A percentile compares a stretch with the other conserved stretches of the same genome.
Conservation (phyloP, 2,797 vertebrate genomes). For the Aulostomus chinensis region DNA sequence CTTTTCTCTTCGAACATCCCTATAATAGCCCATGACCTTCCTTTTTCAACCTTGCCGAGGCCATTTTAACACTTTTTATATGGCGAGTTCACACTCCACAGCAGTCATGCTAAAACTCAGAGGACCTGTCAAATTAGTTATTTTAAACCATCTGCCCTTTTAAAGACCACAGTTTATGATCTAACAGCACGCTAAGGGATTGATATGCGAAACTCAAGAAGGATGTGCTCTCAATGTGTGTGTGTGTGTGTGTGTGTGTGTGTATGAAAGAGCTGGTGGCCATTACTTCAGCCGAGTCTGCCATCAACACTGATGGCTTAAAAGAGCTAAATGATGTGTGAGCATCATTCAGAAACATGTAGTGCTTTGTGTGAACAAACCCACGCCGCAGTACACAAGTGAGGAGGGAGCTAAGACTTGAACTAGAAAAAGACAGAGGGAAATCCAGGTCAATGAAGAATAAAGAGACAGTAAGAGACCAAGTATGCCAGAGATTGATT, state of each 20-base stretch:
- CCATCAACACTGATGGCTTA: not conserved
- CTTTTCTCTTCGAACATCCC: constrained; percentile 8
- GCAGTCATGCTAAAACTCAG: not conserved
- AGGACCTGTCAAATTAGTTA: constrained; percentile 3
- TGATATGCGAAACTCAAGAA: not conserved
- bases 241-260: not conserved
- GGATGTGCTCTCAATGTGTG: not conserved
- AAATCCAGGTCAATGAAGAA: no score
- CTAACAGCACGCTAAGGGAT: not conserved
- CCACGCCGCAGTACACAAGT: no score
- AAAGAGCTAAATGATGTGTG: constrained; percentile 1
- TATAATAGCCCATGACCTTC: constrained; percentile 2
- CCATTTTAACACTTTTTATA: constrained; percentile 6
- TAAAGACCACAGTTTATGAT: constrained; percentile 6
- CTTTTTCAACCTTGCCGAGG: constrained; percentile 17
- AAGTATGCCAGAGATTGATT: no score
- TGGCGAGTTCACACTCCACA: constrained; percentile 6
- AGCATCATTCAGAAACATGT: no score
- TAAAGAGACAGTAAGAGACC: no score
- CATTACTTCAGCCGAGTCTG: not conserved
- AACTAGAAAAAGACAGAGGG: no score
- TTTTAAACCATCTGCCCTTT: constrained; percentile 9
- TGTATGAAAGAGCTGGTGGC: not conserved
- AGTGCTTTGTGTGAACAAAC: no score
- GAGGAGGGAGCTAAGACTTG: no score